Conservation (phyloP, 2,888 invertebrate genomes). For the Leucophora obtusa region DNA sequence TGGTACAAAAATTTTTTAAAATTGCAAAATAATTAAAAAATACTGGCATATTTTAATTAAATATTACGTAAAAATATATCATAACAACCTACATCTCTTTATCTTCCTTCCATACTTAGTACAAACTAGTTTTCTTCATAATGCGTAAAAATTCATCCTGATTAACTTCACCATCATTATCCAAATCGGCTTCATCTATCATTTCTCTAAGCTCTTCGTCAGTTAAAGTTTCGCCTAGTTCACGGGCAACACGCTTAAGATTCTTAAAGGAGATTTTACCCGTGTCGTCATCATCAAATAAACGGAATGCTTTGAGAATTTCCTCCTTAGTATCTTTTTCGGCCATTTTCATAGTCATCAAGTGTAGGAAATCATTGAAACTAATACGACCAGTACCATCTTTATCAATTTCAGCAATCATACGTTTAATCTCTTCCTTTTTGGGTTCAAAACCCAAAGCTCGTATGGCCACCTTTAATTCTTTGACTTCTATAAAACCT, state of each 20-base stretch:
- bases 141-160: constrained; percentile 96
- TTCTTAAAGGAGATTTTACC: constrained; percentile 97
- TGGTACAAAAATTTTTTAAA: constrained; percentile 13
- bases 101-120: constrained; percentile 79
- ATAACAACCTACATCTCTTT: not conserved
- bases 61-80: not conserved
- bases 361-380: constrained; percentile 90
- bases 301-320: constrained; percentile 96
- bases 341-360: constrained; percentile 96
- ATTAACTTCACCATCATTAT: constrained; percentile 97
- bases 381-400: constrained; percentile 90
- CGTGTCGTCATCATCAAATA: constrained; percentile 98
- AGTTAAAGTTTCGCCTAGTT: constrained; percentile 96
- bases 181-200: constrained; percentile 98
- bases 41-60: not conserved
- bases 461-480: constrained; percentile 95
- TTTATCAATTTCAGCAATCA: constrained; percentile 94
- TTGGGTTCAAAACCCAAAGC: constrained; percentile 98
- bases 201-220: constrained; percentile 98
- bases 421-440: constrained; percentile 97
- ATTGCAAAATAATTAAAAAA: not conserved
- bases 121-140: constrained; percentile 98
- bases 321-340: constrained; percentile 97
- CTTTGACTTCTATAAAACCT: constrained; percentile 94
- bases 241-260: constrained; percentile 94